phyloP scores from a whole-genome alignment of 2,797 vertebrate species.

The Gymnodraco acuticeps region DNA sequence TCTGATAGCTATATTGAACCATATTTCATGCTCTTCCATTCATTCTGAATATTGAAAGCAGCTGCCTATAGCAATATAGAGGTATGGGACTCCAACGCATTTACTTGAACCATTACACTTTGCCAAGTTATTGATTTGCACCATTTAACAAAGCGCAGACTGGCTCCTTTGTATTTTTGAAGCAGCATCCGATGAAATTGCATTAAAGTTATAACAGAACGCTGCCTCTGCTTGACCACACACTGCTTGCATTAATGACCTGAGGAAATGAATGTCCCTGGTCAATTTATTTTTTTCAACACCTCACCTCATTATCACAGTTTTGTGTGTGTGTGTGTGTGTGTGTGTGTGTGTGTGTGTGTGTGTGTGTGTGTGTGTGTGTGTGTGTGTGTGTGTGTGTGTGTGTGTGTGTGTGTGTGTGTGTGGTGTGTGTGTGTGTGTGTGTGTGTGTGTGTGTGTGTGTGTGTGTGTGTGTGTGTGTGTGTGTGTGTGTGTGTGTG shows the following conservation, averaged over 20 bases:
- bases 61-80: constrained; percentile 31
- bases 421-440: too few species aligned
- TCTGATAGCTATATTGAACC: constrained; percentile 33
- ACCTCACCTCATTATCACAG: constrained; percentile 20
- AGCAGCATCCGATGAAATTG: constrained; percentile 58
- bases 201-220: constrained; percentile 33
- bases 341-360: neutral
- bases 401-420: too few species aligned
- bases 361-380: neutral
- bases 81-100: constrained; percentile 36
- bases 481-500: too few species aligned
- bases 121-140: constrained; percentile 54
- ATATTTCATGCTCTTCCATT: constrained; percentile 47
- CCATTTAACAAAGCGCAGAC: constrained; percentile 53
- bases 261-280: constrained; percentile 30
- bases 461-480: too few species aligned
- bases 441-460: too few species aligned
- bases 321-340: constrained; percentile 9
- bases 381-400: too few species aligned
- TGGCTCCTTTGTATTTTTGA: constrained; percentile 41
- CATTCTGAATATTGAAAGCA: constrained; percentile 49
- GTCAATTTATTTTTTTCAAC: constrained; percentile 41
- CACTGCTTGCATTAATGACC: constrained; percentile 24
- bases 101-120: constrained; percentile 55
- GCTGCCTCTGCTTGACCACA: constrained; percentile 33